Evolutionary conservation across 2,797 vertebrate genomes (phyloP).

Genomic region (Enteromius afrohamiltoni): DNA sequence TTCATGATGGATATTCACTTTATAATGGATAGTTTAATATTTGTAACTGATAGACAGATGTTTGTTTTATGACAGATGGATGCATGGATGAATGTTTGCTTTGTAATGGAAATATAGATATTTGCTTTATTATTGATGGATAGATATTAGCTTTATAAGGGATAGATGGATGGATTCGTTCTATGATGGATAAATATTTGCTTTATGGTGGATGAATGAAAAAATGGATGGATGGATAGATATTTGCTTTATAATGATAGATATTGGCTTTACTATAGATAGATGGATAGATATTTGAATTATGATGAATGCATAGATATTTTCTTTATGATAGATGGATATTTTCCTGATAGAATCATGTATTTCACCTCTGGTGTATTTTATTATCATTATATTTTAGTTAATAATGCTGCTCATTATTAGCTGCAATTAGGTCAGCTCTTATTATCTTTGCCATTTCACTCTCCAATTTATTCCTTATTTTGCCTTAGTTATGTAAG

Average conservation of each 20-base stretch:
- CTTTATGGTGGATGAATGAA: background rate
- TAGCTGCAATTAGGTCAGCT: constrained; percentile 9
- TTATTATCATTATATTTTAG: constrained; percentile 24
- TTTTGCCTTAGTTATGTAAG: constrained; percentile 38
- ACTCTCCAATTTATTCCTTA: constrained; percentile 29
- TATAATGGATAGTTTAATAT: background rate
- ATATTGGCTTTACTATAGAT: background rate
- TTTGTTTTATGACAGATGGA: background rate
- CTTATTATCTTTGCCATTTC: constrained; percentile 35
- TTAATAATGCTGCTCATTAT: background rate
- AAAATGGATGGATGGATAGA: background rate
- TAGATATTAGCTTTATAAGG: background rate
- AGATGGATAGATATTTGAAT: background rate
- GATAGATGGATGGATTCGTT: background rate
- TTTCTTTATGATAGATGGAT: background rate
- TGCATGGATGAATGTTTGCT: too few species aligned
- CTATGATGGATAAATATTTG: background rate
- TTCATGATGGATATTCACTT: background rate
- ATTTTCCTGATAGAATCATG: background rate
- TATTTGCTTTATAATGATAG: background rate
- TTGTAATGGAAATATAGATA: background rate
- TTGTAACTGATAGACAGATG: background rate
- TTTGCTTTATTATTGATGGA: background rate
- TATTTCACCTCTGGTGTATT: background rate
- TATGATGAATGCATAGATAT: background rate